These are phyloP conservation scores for Strongylocentrotus purpuratus DNA, from an alignment of 35 echinoderm and acorn worm genomes.

Conservation along the genomic window DNA sequence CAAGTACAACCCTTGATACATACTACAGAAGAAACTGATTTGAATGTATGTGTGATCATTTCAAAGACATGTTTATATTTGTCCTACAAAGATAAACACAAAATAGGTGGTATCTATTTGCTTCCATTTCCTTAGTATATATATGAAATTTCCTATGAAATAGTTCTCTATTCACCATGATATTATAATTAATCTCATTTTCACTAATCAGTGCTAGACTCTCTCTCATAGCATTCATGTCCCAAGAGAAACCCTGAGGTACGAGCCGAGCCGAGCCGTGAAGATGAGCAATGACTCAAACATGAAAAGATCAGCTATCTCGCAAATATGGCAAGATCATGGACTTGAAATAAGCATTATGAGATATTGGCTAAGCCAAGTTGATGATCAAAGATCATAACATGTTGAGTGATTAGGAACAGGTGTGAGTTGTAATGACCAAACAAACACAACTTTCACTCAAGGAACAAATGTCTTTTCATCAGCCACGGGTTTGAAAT, in stretches of 20 bases:
- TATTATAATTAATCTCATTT: too few species aligned
- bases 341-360: not conserved
- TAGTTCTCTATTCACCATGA: too few species aligned
- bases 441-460: not conserved
- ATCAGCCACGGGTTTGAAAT: not conserved
- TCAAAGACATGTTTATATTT: too few species aligned
- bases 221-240: not conserved
- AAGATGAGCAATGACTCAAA: not conserved
- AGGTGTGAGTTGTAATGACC: slow-evolving; percentile 1
- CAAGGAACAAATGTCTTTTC: not conserved
- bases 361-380: slow-evolving; percentile 29
- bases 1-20: too few species aligned
- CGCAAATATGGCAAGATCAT: not conserved
- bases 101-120: too few species aligned
- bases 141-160: too few species aligned
- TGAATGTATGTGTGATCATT: too few species aligned
- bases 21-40: too few species aligned
- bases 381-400: slow-evolving; percentile 1
- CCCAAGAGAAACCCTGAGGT: not conserved
- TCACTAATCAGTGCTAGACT: not conserved
- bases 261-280: not conserved
- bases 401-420: not conserved
- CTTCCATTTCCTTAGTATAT: too few species aligned
- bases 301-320: not conserved
- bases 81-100: too few species aligned